Percentiles rank a stretch among this genome's conserved stretches.
Conservation (phyloP, 2,888 invertebrate genomes). For the Stenodera caucasica region DNA sequence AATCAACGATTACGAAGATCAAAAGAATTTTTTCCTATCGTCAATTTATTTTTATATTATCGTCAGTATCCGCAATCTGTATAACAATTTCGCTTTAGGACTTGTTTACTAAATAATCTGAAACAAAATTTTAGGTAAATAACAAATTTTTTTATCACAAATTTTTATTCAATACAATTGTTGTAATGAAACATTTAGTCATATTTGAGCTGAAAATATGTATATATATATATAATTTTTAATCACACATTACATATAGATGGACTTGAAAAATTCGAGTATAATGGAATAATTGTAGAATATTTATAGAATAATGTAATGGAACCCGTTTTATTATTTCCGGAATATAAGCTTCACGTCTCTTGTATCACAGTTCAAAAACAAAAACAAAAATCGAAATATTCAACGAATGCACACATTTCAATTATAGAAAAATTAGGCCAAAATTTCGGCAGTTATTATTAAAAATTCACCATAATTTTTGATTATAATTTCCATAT, state of each 20-base stretch:
- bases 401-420: not conserved
- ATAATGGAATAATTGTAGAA: too few relatives aligned
- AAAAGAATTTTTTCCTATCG: not conserved
- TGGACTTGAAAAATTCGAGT: too few relatives aligned
- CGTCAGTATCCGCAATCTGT: too few relatives aligned
- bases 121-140: too few relatives aligned
- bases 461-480: not conserved
- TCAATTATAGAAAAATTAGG: not conserved
- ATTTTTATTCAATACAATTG: not conserved
- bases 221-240: too few relatives aligned
- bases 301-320: too few relatives aligned
- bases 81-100: not conserved
- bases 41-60: not conserved
- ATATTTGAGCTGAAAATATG: conserved; percentile 1
- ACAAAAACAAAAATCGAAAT: too few relatives aligned
- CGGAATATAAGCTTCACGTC: not conserved
- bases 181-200: not conserved
- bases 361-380: not conserved
- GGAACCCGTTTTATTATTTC: conserved; percentile 4
- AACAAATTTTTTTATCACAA: conserved; percentile 5
- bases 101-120: not conserved
- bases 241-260: too few relatives aligned
- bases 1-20: not conserved
- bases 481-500: too few relatives aligned
- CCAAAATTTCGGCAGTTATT: not conserved